phyloP scores from a whole-genome alignment of 2,113 vertebrate species.

The Oncorhynchus tshawytscha region DNA sequence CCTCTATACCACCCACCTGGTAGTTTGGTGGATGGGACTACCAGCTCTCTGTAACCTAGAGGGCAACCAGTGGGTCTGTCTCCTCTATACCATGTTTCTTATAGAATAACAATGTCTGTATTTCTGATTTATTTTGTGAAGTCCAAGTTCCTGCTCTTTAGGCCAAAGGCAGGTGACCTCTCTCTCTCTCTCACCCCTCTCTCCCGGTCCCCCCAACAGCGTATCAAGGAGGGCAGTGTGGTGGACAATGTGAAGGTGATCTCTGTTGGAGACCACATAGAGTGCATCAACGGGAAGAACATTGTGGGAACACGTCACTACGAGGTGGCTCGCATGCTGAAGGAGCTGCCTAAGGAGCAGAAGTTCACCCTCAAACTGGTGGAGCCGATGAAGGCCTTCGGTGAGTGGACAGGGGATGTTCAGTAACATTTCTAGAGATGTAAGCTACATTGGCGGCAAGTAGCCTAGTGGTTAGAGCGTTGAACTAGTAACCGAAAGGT shows the following conservation, averaged over 20 bases:
- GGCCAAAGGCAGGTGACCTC: too few species aligned
- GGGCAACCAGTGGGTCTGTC: too few species aligned
- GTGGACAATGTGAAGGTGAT: conserved; percentile 84
- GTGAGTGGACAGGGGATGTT: conserved; percentile 73
- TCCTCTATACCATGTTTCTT: too few species aligned
- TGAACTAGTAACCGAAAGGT: too few species aligned
- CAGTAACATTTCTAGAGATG: not conserved
- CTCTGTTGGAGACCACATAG: conserved; percentile 90
- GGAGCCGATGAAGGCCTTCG: conserved; percentile 95
- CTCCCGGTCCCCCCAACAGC: conserved; percentile 63
- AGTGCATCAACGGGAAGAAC: conserved; percentile 86
- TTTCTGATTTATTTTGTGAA: too few species aligned
- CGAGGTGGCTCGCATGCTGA: conserved; percentile 93
- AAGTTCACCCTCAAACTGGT: conserved; percentile 85
- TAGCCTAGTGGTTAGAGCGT: too few species aligned
- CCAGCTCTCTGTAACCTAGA: too few species aligned
- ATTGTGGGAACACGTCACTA: conserved; percentile 84
- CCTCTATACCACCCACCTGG: too few species aligned
- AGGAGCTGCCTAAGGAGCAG: conserved; percentile 82
- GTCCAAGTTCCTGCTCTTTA: too few species aligned
- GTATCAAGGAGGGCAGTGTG: conserved; percentile 88
- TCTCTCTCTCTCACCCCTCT: not conserved
- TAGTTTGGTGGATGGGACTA: too few species aligned
- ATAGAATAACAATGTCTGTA: too few species aligned
- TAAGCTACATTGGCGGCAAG: too few species aligned